These are phyloP conservation scores for Hypsibius dujardini DNA, from an alignment of 1,140 invertebrate genomes.

Conservation along the genomic window DNA sequence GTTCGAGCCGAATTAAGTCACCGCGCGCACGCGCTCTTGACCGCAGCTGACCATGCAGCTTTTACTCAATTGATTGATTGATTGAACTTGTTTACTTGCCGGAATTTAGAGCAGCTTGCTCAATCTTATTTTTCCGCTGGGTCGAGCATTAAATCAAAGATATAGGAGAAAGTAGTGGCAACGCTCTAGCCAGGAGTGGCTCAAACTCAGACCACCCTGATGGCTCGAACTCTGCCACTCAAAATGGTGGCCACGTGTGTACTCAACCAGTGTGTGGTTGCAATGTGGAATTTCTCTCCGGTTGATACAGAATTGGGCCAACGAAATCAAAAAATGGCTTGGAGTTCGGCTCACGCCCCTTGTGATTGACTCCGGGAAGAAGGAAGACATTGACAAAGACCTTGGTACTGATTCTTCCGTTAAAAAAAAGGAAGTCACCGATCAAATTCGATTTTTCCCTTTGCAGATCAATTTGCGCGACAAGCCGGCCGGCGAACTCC, in stretches of 20 bases:
- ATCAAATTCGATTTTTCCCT: neutral
- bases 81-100: slow-evolving; percentile 21
- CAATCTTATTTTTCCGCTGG: slow-evolving; percentile 22
- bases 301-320: slow-evolving; percentile 69
- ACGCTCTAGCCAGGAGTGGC: no score
- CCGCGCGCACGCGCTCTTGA: no score
- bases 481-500: slow-evolving; percentile 43
- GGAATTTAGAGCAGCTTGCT: slow-evolving; percentile 18
- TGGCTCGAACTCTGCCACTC: no score
- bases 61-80: no score
- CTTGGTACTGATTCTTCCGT: slow-evolving; percentile 35
- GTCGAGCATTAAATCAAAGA: no score
- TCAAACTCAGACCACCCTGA: no score
- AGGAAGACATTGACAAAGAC: slow-evolving; percentile 66
- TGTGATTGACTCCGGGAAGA: slow-evolving; percentile 76
- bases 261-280: no score
- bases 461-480: slow-evolving; percentile 33
- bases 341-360: slow-evolving; percentile 58
- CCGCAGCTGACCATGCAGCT: no score
- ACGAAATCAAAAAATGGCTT: slow-evolving; percentile 95
- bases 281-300: neutral
- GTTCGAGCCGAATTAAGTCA: no score
- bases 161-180: no score
- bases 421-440: no score
- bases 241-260: no score